Evolutionary conservation across 2,113 vertebrate species (phyloP).

Genomic region (Scolopax mira): DNA sequence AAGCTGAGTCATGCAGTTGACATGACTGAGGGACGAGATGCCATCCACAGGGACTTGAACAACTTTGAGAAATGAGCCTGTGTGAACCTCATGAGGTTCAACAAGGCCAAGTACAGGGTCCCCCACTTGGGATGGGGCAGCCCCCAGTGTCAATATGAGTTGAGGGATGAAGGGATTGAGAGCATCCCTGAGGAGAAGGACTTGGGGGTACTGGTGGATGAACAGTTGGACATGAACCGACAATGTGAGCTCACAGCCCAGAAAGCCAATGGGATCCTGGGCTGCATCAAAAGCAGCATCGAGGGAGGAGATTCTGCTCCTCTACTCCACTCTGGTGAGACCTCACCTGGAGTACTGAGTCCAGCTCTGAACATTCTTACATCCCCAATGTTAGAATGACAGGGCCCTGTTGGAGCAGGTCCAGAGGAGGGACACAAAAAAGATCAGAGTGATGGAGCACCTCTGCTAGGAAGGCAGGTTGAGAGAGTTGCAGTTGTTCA

Average conservation of each 20-base stretch:
- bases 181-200: neutral
- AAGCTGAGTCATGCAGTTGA: neutral
- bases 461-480: neutral
- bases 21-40: accelerated
- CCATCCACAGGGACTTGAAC: neutral
- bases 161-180: neutral
- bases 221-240: neutral
- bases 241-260: accelerated
- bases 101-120: neutral
- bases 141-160: neutral
- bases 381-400: neutral
- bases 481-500: neutral
- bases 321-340: neutral
- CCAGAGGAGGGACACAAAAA: neutral
- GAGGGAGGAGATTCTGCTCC: neutral
- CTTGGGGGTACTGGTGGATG: neutral
- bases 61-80: neutral
- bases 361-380: neutral
- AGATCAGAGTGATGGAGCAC: neutral
- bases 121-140: neutral
- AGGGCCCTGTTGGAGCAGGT: neutral
- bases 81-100: neutral
- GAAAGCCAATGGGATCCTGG: neutral
- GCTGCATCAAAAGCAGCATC: neutral
- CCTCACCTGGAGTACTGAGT: neutral